phyloP scores from a whole-genome alignment of 2,797 vertebrate species.

The Mormyrus hasselquistii region DNA sequence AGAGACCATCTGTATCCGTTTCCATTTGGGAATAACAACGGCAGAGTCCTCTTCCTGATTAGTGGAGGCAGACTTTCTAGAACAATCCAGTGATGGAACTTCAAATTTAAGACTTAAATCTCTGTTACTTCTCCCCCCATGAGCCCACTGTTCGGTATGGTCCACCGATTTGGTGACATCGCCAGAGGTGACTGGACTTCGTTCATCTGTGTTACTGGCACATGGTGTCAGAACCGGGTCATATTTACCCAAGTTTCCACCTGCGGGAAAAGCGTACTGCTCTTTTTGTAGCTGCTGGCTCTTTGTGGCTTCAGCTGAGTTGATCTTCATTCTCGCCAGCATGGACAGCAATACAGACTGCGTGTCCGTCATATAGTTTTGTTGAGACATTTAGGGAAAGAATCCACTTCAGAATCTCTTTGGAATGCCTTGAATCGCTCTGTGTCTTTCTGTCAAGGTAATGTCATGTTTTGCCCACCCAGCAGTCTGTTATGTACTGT shows the following conservation, averaged over 20 bases:
- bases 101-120: constrained; percentile 21
- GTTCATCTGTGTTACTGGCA: not conserved
- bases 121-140: not conserved
- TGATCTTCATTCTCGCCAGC: constrained; percentile 64
- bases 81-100: not conserved
- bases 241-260: constrained; percentile 15
- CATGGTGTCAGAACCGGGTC: constrained; percentile 15
- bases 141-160: not conserved
- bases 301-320: constrained; percentile 41
- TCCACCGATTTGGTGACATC: constrained; percentile 17
- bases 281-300: not conserved
- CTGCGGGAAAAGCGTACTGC: not conserved
- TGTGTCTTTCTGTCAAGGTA: not conserved
- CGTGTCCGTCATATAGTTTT: constrained; percentile 41
- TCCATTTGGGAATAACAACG: not conserved
- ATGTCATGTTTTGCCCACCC: not conserved
- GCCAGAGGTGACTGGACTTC: not conserved
- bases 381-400: constrained; percentile 56
- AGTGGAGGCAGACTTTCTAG: constrained; percentile 2
- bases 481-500: not conserved
- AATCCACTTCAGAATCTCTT: not conserved
- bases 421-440: not conserved
- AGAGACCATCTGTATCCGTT: not conserved
- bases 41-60: constrained; percentile 3
- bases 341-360: constrained; percentile 67